Conservation (phyloP, 1,140 invertebrate genomes). For the Dryas iulia region DNA sequence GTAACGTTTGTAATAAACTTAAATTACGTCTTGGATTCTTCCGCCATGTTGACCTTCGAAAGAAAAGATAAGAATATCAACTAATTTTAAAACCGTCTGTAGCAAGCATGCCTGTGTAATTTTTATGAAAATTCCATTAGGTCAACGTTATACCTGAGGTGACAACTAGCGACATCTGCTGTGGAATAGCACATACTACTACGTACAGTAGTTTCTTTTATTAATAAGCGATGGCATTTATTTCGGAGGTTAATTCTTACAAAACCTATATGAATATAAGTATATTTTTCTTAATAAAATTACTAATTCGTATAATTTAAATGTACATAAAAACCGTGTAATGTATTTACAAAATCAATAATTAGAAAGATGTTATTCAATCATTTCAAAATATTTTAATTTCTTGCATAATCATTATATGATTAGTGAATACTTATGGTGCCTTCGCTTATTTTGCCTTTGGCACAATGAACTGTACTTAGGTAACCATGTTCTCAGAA, state of each 20-base stretch:
- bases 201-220: not conserved
- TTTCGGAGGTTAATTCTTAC: not conserved
- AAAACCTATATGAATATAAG: not conserved
- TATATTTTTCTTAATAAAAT: no score
- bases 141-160: not conserved
- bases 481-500: no score
- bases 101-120: slow-evolving; percentile 1
- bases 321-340: no score
- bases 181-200: not conserved
- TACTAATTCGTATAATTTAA: no score
- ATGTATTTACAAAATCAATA: no score
- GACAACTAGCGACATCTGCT: not conserved
- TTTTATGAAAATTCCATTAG: slow-evolving; percentile 14
- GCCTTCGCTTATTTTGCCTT: no score
- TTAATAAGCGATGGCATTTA: not conserved
- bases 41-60: slow-evolving; percentile 36
- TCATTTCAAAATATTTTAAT: no score
- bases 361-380: no score
- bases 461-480: no score
- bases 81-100: slow-evolving; percentile 23
- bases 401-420: no score
- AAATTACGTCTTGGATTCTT: slow-evolving; percentile 1
- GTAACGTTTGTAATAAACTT: not conserved
- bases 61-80: slow-evolving; percentile 36
- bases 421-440: no score